Base-by-base conservation (phyloP, 1,140 invertebrate genomes). In the Drosophila tani region DNA sequence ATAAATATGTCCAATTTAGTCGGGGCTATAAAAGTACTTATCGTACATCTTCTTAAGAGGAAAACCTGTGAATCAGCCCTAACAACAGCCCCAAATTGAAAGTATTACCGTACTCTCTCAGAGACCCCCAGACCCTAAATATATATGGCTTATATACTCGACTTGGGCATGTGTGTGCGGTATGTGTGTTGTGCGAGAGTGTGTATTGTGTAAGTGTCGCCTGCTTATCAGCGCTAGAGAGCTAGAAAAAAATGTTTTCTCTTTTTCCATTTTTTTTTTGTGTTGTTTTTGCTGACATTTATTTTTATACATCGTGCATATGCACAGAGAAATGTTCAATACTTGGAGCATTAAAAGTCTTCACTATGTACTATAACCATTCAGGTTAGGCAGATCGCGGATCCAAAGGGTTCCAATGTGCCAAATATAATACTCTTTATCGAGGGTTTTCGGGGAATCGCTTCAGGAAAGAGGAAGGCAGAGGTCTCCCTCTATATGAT, bases 191-290 rank as follows among this genome's bases (percentile, higher is more conserved):
- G 7, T 65, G 17, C 55, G 45, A 46, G 43, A 43, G 50, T 76
- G 43, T 59, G 47, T 80, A 51, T 78, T 55, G 51, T 77, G 74
- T 85, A 78, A 81, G 73, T 79, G 74, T 63, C 63, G 73, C 67
- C 55, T 47, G 77, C 85, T 87, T 87, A 88, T 87, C 84, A 90
- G 84, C 73, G 81, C 68, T 67, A 66, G 82, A 90, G 66, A 71
- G 78, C 81, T 90, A 87, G 77, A 87, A 87, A 84, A 81, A 85
- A 86, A 86, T 80, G 65, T 86, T 90, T 88, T 88, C 81, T 84
- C 85, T 90, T 88, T 87, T 90, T 70, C 63, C 47, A 53, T 76
- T 63, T 60, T 46, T 57, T 76, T 65, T 73, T 76, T 82, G 6
- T 43, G 41, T 17, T 43, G 41, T 73, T 85, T 84, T 79, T 50